Conservation (phyloP, 2,113 vertebrate genomes). For the Podarcis raffonei region DNA sequence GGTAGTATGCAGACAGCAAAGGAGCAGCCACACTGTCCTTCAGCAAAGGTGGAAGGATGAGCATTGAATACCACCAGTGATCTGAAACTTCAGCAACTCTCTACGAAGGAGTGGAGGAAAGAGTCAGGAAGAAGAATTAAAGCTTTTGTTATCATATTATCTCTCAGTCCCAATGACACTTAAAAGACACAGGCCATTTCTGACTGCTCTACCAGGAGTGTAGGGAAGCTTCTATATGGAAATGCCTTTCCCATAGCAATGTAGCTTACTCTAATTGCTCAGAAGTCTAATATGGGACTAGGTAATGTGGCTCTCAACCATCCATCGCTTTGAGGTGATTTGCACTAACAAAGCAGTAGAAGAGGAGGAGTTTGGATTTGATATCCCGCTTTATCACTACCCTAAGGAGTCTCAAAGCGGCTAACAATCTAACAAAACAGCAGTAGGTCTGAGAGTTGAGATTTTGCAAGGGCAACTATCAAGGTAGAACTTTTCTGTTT, state of each 20-base stretch:
- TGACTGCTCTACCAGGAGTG: neutral
- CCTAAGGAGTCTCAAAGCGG: too few relatives aligned
- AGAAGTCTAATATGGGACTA: neutral
- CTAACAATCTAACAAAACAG: too few relatives aligned
- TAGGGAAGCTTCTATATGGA: neutral
- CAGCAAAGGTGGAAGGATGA: constrained; percentile 94
- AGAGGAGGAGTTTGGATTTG: too few relatives aligned
- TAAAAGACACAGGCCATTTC: constrained; percentile 31
- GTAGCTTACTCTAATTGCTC: neutral
- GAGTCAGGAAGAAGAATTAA: constrained; percentile 36
- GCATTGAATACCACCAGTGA: constrained; percentile 97
- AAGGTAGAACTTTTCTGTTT: neutral
- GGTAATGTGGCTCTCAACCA: neutral
- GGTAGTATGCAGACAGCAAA: constrained; percentile 93
- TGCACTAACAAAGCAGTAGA: neutral
- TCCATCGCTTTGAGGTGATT: neutral
- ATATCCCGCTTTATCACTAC: too few relatives aligned
- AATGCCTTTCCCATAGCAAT: neutral
- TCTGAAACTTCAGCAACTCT: constrained; percentile 93
- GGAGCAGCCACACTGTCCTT: constrained; percentile 94
- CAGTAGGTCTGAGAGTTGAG: neutral
- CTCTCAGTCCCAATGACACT: constrained; percentile 34
- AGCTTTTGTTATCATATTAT: constrained; percentile 22
- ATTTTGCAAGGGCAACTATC: neutral
- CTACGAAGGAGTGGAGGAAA: constrained; percentile 73